Conservation (phyloP, 2,113 vertebrate genomes). For the Pholis gunnellus region DNA sequence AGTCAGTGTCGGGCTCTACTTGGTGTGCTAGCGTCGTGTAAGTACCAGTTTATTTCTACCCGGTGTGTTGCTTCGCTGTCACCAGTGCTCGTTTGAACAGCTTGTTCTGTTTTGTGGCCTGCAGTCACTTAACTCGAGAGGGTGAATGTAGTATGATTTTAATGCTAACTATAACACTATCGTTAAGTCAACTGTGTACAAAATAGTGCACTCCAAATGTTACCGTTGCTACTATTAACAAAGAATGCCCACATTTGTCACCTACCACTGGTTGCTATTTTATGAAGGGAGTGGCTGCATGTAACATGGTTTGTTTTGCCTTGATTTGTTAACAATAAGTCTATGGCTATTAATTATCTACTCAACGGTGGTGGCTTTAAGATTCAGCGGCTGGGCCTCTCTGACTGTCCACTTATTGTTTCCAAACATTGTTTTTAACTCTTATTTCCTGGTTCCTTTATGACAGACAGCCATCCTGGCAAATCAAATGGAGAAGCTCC, state of each 20-base stretch:
- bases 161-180: constrained; percentile 15
- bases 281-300: background rate
- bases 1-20: constrained; percentile 49
- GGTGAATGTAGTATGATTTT: background rate
- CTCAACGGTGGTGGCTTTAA: background rate
- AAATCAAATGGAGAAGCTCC: constrained; percentile 87
- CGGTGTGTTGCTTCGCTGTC: background rate
- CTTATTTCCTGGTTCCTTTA: constrained; percentile 54
- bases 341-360: background rate
- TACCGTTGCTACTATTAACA: background rate
- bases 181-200: background rate
- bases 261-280: background rate
- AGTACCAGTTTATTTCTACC: constrained; percentile 53
- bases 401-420: constrained; percentile 36
- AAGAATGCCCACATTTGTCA: background rate
- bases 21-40: constrained; percentile 81
- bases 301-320: background rate
- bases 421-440: constrained; percentile 55
- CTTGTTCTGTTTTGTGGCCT: constrained; percentile 43
- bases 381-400: background rate
- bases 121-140: background rate
- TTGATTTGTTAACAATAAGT: background rate
- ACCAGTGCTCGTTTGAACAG: background rate
- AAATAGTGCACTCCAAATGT: background rate
- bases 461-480: constrained; percentile 80